Base-by-base conservation (phyloP, 2,888 invertebrate species). In the Conus canariensis region DNA sequence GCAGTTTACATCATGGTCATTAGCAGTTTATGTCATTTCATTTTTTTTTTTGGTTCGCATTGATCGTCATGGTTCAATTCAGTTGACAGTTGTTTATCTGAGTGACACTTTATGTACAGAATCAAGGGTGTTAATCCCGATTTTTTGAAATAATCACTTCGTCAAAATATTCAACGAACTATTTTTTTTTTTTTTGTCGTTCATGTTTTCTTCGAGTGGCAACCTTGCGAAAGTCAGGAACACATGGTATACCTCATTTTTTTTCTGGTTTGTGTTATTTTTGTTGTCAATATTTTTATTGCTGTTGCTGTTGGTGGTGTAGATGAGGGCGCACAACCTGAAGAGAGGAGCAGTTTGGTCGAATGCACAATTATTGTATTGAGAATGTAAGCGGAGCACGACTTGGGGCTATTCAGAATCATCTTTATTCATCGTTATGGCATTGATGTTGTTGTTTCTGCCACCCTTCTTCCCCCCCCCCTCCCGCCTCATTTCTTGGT, bases 201-300 rank as follows among this genome's bases (percentile, higher is more conserved):
- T 30, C 30, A 12, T 30, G 30, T 70, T 70, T 70, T 70, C 19
- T 70, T 70, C 12, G 25, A 74, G n/a, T n/a, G n/a, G n/a, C 22
- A 74, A 74, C 22, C 16, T 30, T 45, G 30, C 30, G 25, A 56
- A 45, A 83, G 56, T 83, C 82, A 83, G 82, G 82, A 83, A 56
- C 22, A 83, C 22, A 58, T 83, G 19, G 22, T 19, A 83, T 83
- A 83, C 82, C 82, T 83, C 82, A 83, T 58, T 83, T 83, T 56
- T 60, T 60, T 9, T 85, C 16, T 82, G 82, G 6, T 85, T 25
- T 60, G 30, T 58, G 4, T 85, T 58, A 14, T 25, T 85, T 59
- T 85, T 85, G 85, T 60, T 12, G 19, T 25, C 22, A 22, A 25
- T 85, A 14, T 85, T 22, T 6, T 60, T 83, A 64, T 80, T 80